Percentiles rank a stretch among this genome's conserved stretches.
Conservation (phyloP, 2,113 vertebrate species). For the Rhinolophus sinicus region DNA sequence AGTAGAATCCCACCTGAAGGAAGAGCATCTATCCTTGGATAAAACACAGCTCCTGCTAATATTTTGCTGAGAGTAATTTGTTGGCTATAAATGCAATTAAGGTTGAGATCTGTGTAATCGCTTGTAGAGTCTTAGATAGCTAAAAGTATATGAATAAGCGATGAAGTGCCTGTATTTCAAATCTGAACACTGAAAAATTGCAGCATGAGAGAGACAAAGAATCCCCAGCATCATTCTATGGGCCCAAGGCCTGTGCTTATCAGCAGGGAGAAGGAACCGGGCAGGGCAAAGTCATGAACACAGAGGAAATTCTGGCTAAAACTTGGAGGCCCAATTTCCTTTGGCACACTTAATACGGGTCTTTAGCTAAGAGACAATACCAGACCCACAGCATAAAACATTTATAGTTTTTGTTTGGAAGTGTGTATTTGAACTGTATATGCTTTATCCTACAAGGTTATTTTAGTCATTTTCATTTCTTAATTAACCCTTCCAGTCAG, state of each 20-base stretch:
- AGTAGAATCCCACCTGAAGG: background rate
- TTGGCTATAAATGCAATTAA: slow-evolving; percentile 54
- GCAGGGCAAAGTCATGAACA: background rate
- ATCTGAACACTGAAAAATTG: background rate
- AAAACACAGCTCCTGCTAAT: background rate
- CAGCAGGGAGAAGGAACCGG: background rate
- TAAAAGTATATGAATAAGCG: background rate
- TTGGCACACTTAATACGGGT: background rate
- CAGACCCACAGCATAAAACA: background rate
- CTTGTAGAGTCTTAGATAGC: background rate
- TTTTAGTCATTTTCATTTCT: background rate
- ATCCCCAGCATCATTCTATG: background rate
- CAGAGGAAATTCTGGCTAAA: background rate
- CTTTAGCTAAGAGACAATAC: background rate
- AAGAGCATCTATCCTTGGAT: background rate
- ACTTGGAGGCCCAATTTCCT: background rate
- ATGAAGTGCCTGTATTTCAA: background rate
- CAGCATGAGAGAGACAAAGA: background rate
- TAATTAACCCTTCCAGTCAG: background rate
- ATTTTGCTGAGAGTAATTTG: background rate
- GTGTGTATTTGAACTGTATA: background rate
- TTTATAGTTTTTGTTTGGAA: background rate
- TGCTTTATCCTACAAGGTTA: background rate
- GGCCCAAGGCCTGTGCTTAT: background rate
- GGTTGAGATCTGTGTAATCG: background rate